Conservation (phyloP, 2,113 vertebrate species). For the Aptenodytes patagonicus region DNA sequence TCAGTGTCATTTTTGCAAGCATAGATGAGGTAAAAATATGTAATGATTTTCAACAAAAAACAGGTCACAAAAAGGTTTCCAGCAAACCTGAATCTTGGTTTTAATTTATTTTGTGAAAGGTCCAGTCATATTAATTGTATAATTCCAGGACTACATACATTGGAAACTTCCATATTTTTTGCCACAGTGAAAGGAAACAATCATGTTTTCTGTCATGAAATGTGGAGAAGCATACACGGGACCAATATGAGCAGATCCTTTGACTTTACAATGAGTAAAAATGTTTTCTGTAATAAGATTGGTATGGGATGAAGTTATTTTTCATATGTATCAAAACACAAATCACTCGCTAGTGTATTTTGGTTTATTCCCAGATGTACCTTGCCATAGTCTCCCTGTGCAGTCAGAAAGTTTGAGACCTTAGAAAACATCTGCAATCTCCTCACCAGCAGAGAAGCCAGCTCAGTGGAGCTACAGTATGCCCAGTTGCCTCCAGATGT, state of each 20-base stretch:
- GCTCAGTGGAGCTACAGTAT: not conserved
- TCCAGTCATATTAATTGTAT: not conserved
- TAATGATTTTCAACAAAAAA: not conserved
- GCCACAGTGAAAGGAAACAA: not conserved
- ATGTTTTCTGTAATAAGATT: not conserved
- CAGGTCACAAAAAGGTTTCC: not conserved
- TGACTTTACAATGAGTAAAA: not conserved
- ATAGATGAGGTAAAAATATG: not conserved
- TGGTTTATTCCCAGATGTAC: not conserved
- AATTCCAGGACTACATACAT: not conserved
- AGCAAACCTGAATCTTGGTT: not conserved
- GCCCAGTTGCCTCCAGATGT: not conserved
- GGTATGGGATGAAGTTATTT: not conserved
- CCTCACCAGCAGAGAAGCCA: not conserved
- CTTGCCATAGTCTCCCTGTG: not conserved
- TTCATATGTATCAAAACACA: not conserved
- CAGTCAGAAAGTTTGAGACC: not conserved
- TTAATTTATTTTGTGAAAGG: not conserved
- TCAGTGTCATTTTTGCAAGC: not conserved
- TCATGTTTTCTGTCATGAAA: not conserved
- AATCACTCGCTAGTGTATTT: not conserved
- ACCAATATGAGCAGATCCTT: not conserved
- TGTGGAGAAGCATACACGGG: not conserved
- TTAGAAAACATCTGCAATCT: not conserved
- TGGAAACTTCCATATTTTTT: not conserved